Evolutionary conservation across 1,140 invertebrate genomes (phyloP), one percentile per base, ranked within the genome.

Genomic region (Heliconius hewitsoni): DNA sequence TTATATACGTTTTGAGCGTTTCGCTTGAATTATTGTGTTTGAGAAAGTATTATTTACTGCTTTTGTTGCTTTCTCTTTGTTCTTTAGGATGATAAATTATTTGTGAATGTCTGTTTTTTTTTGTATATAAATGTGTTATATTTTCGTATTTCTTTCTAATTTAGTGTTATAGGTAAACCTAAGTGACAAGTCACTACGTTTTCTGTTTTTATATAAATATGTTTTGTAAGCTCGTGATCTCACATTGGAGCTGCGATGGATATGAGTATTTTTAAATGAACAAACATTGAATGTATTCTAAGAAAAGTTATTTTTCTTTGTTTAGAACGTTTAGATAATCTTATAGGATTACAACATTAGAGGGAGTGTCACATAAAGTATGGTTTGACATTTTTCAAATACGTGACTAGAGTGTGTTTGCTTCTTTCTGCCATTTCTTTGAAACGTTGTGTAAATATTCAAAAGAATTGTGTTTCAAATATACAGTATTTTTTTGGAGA

Each of bases 261-360:
- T 13, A 27, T n/a, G 27, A 27, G 23, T 66, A 66, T 66, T 66
- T 66, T 66, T 66, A 66, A 66, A 30, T 23, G 74, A 19, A 46
- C 73, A 81, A 80, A 81, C 77, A 81, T 80, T 80, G 60, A 71
- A 18, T 73, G 76, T 82, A 80, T 86, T 86, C 83, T 82, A 79
- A 83, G 83, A 80, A 82, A 75, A 81, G 71, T 82, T 86, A 77
- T 83, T 87, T 87, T 85, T 88, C 84, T 83, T 84, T 85, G 84
- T 90, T 85, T 60, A 83, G 84, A 87, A 52, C 57, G 66, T 39
- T 71, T 11, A n/a, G 78, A 76, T 90, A 86, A 90, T 88, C 85
- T 86, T 78, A n/a, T n/a, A 71, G 84, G 91, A 90, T 92, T 92
- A 92, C 84, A 75, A 84, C 86, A 85, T 91, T 89, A 89, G 78